Evolutionary conservation across 1,140 invertebrate species (phyloP), one percentile per base, ranked within the genome.

Genomic region (Tribolium castaneum): DNA sequence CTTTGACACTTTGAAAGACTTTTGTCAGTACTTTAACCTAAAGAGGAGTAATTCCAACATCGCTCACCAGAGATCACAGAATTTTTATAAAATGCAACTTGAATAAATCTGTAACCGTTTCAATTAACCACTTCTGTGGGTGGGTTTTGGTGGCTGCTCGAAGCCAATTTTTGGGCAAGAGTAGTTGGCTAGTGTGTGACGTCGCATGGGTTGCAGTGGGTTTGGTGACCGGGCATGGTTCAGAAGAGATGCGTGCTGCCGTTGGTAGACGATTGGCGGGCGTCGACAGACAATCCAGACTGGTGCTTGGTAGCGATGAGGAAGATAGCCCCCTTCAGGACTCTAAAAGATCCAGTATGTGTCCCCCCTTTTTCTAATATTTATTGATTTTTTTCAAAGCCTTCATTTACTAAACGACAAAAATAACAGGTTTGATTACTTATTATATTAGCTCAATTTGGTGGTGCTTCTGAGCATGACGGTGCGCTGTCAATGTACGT

Each of bases 321-420:
- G 93, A 94, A 90, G 92, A 93, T 87, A 94, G 93, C 84, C 93
- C 93, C 84, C 91, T 95, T 74, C 93, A 85, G 87, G 81, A 86
- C 78, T 92, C 91, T 83, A 93, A 94, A 88, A 89, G 92, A 89
- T 93, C 92, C 85, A 94, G 93, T 94, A 94, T 86, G 93, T 94
- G 25, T 10, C 59, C 59, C 13, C 50, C 51, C 4, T 19, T 30
- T 14, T 13, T 66, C 30, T 35, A 34, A 34, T 35, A 12, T 0
- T 1, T 39, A 22, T 22, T 66, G 39, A 66, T 45, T n/a, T 45
- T 45, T 52, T 16, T 19, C 10, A 52, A 52, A 52, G 51, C 51
- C 14, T 51, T 51, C 54, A 59, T 19, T 12, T 30, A 25, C 16
- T 19, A 9, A 56, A 14, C 19, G 10, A 59, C 54, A 59, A 66